Percentiles rank a stretch among this genome's conserved stretches.
phyloP scores from a whole-genome alignment of 2,113 vertebrate species.

The Canis aureus region DNA sequence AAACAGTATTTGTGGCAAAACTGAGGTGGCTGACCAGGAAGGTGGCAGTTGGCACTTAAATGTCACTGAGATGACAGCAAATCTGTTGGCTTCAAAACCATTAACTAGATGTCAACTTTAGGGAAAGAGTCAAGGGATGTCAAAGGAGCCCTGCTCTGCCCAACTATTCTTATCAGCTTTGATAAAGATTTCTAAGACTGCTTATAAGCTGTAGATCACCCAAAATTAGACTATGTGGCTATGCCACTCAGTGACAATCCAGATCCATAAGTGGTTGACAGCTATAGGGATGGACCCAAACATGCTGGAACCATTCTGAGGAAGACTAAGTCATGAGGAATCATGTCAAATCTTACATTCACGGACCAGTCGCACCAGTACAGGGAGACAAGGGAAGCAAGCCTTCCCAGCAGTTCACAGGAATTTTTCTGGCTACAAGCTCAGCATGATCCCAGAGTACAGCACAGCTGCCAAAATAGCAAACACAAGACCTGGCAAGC shows the following conservation, averaged over 20 bases:
- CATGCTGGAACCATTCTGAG: not conserved
- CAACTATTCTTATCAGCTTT: not conserved
- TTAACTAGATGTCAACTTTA: not conserved
- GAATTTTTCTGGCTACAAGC: slow-evolving; percentile 35
- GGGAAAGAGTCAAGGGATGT: not conserved
- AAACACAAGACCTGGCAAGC: slow-evolving; percentile 49
- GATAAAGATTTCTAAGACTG: not conserved
- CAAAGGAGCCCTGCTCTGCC: not conserved
- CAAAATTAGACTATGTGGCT: not conserved
- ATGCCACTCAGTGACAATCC: not conserved
- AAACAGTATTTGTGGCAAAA: slow-evolving; percentile 1
- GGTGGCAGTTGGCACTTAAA: not conserved
- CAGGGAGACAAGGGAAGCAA: not conserved
- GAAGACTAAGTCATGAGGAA: not conserved
- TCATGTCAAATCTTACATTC: not conserved
- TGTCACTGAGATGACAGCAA: not conserved
- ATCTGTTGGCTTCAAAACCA: slow-evolving; percentile 19
- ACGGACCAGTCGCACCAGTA: not conserved
- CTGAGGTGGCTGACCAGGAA: not conserved
- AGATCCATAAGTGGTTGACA: not conserved
- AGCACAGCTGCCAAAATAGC: slow-evolving; percentile 38
- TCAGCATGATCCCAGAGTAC: slow-evolving; percentile 24
- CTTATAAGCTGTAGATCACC: slow-evolving; percentile 43
- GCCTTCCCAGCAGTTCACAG: not conserved
- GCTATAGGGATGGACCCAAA: not conserved